Evolutionary conservation across 2,113 vertebrate genomes (phyloP).

Genomic region (Pionites leucogaster): DNA sequence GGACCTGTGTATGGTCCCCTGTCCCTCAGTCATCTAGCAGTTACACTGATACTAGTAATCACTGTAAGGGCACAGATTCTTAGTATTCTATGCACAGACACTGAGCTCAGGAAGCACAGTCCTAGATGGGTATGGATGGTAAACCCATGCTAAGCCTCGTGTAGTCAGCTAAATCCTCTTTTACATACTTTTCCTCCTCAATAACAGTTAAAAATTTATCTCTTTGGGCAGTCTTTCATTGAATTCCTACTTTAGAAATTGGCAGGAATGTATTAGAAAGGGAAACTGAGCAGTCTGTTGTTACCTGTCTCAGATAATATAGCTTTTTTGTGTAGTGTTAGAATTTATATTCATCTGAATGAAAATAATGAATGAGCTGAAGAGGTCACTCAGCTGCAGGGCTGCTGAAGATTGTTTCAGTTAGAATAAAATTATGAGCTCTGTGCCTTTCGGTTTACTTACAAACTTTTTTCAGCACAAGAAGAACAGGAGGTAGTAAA

Average conservation of each 20-base stretch:
- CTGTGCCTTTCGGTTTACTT: neutral
- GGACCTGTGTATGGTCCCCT: neutral
- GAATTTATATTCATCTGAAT: neutral
- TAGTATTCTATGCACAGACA: neutral
- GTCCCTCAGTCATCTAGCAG: neutral
- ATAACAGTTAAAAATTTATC: neutral
- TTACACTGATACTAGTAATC: neutral
- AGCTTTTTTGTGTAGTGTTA: neutral
- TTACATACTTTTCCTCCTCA: neutral
- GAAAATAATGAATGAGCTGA: neutral
- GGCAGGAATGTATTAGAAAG: neutral
- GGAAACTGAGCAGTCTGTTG: neutral
- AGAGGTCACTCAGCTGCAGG: neutral
- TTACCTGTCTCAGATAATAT: neutral
- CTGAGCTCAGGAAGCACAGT: fast-evolving
- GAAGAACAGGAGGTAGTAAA: neutral
- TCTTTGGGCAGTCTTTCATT: neutral
- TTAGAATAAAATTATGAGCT: neutral
- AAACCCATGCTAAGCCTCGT: neutral
- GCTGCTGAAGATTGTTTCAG: neutral
- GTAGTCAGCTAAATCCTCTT: neutral
- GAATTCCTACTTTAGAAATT: neutral
- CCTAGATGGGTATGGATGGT: neutral
- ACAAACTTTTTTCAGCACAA: neutral
- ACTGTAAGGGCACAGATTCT: neutral